A percentile compares a stretch with the other conserved stretches of the same genome.
phyloP scores from a whole-genome alignment of 2,797 vertebrate genomes.

The Anomalospiza imberbis region DNA sequence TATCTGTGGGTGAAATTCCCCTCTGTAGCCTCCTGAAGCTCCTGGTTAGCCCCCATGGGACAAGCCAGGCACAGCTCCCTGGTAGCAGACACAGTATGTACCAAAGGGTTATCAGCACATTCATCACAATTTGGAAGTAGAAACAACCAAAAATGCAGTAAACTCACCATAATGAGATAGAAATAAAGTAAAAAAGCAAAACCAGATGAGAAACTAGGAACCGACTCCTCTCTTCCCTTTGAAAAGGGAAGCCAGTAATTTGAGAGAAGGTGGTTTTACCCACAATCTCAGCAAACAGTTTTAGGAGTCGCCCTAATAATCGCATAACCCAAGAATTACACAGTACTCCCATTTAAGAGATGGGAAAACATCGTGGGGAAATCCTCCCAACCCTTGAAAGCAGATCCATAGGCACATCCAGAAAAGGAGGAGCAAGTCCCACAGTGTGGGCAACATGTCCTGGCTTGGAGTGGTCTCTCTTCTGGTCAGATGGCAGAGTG shows the following conservation, averaged over 20 bases:
- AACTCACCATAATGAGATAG: not conserved
- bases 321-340: not conserved
- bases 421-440: not conserved
- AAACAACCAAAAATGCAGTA: not conserved
- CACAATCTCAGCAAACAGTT: not conserved
- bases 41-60: not conserved
- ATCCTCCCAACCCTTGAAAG: not conserved
- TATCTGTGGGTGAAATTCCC: not conserved
- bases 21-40: not conserved
- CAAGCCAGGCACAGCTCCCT: not conserved
- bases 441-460: not conserved
- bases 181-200: conserved; percentile 45
- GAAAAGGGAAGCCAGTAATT: not conserved
- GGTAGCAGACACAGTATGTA: accelerated
- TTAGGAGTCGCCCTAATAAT: not conserved
- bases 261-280: not conserved
- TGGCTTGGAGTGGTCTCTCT: not conserved
- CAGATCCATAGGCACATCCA: accelerated
- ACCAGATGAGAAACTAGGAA: not conserved
- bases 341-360: not conserved
- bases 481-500: not conserved
- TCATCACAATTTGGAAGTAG: conserved; percentile 15
- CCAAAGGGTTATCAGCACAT: conserved; percentile 8
- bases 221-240: not conserved
- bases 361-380: not conserved